Evolutionary conservation across 2,113 vertebrate species (phyloP).

Genomic region (Rhineura floridana): DNA sequence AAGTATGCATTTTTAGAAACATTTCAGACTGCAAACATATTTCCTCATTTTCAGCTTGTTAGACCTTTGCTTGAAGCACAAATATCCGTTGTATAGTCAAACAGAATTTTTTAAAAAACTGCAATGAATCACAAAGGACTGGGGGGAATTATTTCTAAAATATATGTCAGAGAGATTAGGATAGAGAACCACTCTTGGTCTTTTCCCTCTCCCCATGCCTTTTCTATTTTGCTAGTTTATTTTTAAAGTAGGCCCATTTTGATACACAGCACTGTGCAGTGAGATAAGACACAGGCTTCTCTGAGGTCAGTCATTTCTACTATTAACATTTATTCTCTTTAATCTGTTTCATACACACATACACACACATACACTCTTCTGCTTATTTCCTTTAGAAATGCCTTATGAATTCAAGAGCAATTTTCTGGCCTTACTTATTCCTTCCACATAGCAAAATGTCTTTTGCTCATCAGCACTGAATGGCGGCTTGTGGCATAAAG

Average conservation of each 20-base stretch:
- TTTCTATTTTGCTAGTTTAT: slow-evolving; percentile 7
- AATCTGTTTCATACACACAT: slow-evolving; percentile 51
- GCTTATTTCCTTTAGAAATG: slow-evolving; percentile 61
- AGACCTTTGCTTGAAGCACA: slow-evolving; percentile 22
- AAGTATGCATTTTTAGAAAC: slow-evolving; percentile 42
- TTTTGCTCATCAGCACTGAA: slow-evolving; percentile 52
- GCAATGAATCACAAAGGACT: slow-evolving; percentile 34
- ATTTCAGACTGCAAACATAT: not conserved
- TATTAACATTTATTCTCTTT: slow-evolving; percentile 42
- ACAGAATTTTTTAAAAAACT: slow-evolving; percentile 32
- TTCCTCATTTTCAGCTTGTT: slow-evolving; percentile 43
- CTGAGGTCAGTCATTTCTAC: slow-evolving; percentile 50
- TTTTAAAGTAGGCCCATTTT: slow-evolving; percentile 48
- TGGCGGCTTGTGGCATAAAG: slow-evolving; percentile 56
- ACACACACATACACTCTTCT: slow-evolving; percentile 51
- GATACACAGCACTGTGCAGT: slow-evolving; percentile 52
- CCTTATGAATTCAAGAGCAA: slow-evolving; percentile 56
- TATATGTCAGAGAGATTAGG: slow-evolving; percentile 62
- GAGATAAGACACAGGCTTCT: slow-evolving; percentile 44
- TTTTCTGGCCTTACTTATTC: slow-evolving; percentile 54
- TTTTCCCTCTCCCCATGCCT: slow-evolving; percentile 1
- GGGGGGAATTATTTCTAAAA: slow-evolving; percentile 39
- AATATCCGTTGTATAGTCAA: slow-evolving; percentile 23
- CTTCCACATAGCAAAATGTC: slow-evolving; percentile 48
- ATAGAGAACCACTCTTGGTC: slow-evolving; percentile 57